Conservation (phyloP, 2,888 invertebrate genomes). For the Limnephilus auricula region DNA sequence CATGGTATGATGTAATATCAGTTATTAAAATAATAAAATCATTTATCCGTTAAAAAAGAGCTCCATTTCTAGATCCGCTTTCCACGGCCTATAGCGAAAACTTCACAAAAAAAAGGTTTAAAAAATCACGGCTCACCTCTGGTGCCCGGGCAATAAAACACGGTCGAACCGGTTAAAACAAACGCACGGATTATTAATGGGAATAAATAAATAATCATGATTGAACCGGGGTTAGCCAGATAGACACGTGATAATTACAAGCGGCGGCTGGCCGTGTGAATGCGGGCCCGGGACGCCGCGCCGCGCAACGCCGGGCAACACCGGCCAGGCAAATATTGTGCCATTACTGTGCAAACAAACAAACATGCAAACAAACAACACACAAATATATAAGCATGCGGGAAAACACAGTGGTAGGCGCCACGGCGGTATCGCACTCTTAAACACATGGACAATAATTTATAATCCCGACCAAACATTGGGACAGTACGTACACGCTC, state of each 20-base stretch:
- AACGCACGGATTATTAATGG: conserved; percentile 51
- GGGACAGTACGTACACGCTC: neutral
- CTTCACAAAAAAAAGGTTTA: neutral
- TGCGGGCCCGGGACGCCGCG: conserved; percentile 4
- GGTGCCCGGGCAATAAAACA: neutral
- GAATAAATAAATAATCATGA: conserved; percentile 56
- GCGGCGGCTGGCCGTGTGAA: conserved; percentile 54
- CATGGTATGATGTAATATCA: neutral
- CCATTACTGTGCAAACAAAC: neutral
- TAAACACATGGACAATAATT: neutral
- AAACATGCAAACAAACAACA: neutral
- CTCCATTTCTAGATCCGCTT: neutral
- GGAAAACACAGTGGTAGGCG: neutral
- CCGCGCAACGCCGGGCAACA: too few relatives aligned
- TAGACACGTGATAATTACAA: conserved; percentile 52
- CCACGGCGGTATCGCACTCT: neutral
- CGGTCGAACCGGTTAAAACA: conserved; percentile 32
- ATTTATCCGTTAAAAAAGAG: neutral
- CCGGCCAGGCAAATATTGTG: neutral
- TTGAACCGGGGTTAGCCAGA: conserved; percentile 54
- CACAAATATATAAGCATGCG: neutral
- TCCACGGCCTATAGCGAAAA: neutral
- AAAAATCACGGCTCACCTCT: neutral
- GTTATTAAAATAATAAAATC: neutral
- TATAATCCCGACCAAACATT: neutral